phyloP scores from a whole-genome alignment of 2,888 invertebrate genomes.

The Zygaena filipendulae region DNA sequence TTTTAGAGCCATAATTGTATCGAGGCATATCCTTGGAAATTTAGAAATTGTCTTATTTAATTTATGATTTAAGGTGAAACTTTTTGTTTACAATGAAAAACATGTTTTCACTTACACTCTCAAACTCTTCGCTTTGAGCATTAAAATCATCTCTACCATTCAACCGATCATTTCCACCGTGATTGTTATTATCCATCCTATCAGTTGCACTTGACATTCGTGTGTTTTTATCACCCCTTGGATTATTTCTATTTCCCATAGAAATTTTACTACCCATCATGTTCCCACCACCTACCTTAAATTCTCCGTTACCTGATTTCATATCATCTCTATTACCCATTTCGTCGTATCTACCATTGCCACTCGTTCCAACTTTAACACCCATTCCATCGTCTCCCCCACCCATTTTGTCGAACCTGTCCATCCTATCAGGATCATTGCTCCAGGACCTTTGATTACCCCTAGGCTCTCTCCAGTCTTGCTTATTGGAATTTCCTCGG shows the following conservation, averaged over 20 bases:
- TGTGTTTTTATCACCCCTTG: slow-evolving; percentile 16
- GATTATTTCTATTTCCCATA: slow-evolving; percentile 12
- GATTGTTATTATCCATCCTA: slow-evolving; percentile 19
- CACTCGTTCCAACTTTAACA: slow-evolving; percentile 15
- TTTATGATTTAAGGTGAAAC: too few relatives aligned
- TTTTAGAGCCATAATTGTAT: slow-evolving; percentile 27
- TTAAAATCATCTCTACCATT: slow-evolving; percentile 29
- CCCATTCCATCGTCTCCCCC: slow-evolving; percentile 20
- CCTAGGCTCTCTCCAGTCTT: slow-evolving; percentile 34
- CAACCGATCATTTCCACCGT: slow-evolving; percentile 22
- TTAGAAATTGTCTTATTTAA: slow-evolving; percentile 3
- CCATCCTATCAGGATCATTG: slow-evolving; percentile 28
- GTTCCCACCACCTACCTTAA: slow-evolving; percentile 4
- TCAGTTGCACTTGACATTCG: too few relatives aligned
- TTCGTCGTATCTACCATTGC: slow-evolving; percentile 18
- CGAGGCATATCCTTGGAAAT: slow-evolving; percentile 25
- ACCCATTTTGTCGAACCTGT: slow-evolving; percentile 18
- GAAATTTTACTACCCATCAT: too few relatives aligned
- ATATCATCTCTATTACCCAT: slow-evolving; percentile 21
- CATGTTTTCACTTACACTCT: slow-evolving; percentile 42
- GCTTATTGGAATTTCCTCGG: slow-evolving; percentile 24
- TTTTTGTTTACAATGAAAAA: too few relatives aligned
- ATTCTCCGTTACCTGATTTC: slow-evolving; percentile 5
- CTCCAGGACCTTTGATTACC: slow-evolving; percentile 26
- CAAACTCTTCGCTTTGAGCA: slow-evolving; percentile 30